A percentile compares a stretch with the other conserved stretches of the same genome.
Evolutionary conservation across 2,888 invertebrate species (phyloP).

Genomic region (Drosophila mercatorum): DNA sequence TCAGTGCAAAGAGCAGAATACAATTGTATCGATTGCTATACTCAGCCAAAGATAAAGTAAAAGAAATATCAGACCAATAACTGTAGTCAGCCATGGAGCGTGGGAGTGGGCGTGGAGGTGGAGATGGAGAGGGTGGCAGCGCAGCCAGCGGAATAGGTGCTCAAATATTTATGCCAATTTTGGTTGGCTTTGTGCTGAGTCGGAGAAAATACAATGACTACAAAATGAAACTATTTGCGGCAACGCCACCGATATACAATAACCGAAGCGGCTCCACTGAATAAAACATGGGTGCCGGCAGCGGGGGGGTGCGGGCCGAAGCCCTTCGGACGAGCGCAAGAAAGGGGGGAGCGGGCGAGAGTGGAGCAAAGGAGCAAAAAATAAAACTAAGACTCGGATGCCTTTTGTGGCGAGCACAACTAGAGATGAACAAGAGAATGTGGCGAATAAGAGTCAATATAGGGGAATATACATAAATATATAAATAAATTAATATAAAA

Average conservation of each 20-base stretch:
- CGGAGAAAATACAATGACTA: conserved; percentile 71
- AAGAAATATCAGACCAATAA: conserved; percentile 37
- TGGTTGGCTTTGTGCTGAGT: conserved; percentile 63
- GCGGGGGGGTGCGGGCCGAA: not conserved
- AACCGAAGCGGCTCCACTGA: conserved; percentile 68
- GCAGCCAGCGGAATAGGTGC: conserved; percentile 48
- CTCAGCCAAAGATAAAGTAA: conserved; percentile 9
- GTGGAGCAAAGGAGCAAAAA: not conserved
- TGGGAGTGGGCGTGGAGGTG: not conserved
- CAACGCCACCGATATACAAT: conserved; percentile 67
- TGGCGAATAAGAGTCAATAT: too few relatives aligned
- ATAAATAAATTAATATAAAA: too few relatives aligned
- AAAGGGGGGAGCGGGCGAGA: too few relatives aligned
- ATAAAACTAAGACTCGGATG: conserved; percentile 4
- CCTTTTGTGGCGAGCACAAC: conserved; percentile 1
- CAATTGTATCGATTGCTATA: conserved; percentile 42
- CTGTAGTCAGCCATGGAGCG: conserved; percentile 8
- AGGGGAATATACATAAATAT: too few relatives aligned
- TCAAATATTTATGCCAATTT: conserved; percentile 69
- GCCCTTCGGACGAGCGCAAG: not conserved
- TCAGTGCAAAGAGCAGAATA: conserved; percentile 49
- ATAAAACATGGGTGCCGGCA: conserved; percentile 63
- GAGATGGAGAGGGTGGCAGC: not conserved
- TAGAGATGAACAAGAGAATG: not conserved
- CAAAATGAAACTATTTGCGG: conserved; percentile 77